phyloP scores from a whole-genome alignment of 92 coral and sea anemone species.

The Porites cylindrica region DNA sequence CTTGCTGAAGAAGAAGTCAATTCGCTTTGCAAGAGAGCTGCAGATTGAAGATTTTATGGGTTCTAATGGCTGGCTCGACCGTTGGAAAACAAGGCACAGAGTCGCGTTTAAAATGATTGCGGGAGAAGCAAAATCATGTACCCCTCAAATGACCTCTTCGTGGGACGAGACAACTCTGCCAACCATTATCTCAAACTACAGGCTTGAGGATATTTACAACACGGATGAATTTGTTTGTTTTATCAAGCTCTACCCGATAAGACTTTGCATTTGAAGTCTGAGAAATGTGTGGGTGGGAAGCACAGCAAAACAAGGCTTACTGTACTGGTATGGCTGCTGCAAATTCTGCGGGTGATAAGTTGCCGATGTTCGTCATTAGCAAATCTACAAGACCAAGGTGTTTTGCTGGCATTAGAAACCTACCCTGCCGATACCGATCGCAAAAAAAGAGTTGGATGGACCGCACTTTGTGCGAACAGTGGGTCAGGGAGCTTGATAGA shows the following conservation, averaged over 20 bases:
- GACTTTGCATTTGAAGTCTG: slow-evolving; percentile 45
- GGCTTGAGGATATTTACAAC: slow-evolving; percentile 68
- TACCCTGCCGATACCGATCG: slow-evolving; percentile 42
- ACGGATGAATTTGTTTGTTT: slow-evolving; percentile 71
- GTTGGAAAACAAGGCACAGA: slow-evolving; percentile 60
- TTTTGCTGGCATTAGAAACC: slow-evolving; percentile 57
- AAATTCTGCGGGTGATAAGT: slow-evolving; percentile 49
- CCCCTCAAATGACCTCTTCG: slow-evolving; percentile 41
- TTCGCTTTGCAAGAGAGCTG: slow-evolving; percentile 34
- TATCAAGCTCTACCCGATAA: slow-evolving; percentile 58
- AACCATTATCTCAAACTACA: slow-evolving; percentile 64
- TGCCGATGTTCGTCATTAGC: slow-evolving; percentile 34
- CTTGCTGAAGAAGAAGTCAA: slow-evolving; percentile 66
- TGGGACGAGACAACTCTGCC: slow-evolving; percentile 66
- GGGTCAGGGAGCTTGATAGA: slow-evolving; percentile 32
- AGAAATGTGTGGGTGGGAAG: slow-evolving; percentile 45
- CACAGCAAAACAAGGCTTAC: slow-evolving; percentile 27
- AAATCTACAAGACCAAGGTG: slow-evolving; percentile 50
- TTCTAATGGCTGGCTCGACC: slow-evolving; percentile 38
- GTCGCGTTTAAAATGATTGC: slow-evolving; percentile 65
- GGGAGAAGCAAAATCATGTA: slow-evolving; percentile 42
- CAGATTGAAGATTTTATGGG: slow-evolving; percentile 31
- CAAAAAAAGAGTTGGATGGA: slow-evolving; percentile 27
- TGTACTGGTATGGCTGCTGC: slow-evolving; percentile 40
- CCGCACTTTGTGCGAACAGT: slow-evolving; percentile 44